Evolutionary conservation across 1,140 invertebrate genomes (phyloP), one percentile per base, ranked within the genome.

Genomic region (Drosophila pectinifera): DNA sequence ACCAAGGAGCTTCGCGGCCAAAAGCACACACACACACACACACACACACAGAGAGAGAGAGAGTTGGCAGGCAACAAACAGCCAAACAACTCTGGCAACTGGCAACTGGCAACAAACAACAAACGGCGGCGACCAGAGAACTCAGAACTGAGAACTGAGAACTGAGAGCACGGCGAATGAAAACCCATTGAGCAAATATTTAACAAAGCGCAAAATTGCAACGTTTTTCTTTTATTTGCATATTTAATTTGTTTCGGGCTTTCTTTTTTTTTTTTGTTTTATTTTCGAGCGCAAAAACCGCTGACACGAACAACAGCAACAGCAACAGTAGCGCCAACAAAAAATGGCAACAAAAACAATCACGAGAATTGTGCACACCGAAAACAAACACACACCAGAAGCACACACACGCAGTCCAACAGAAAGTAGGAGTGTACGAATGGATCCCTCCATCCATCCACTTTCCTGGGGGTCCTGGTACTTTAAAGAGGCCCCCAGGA

Each of bases 221-320:
- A 64, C 68, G 73, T 77, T 85, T 86, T 78, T 85, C 82, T 74
- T 85, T 81, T 85, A 85, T 85, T 85, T 85, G 82, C 81, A 86
- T 85, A 86, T 85, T 85, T 85, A 86, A 85, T 85, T 85, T 85
- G 82, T 85, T 85, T 85, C 85, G 81, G 74, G 81, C 78, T 85
- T 85, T 86, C n/a, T n/a, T n/a, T n/a, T n/a, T n/a, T n/a, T n/a
- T n/a, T n/a, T n/a, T n/a, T n/a, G n/a, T n/a, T 85, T 80, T 69
- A 54, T 54, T 58, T 46, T 56, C 39, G 51, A 78, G 62, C 49
- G 42, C 34, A 72, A 73, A 81, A 81, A 81, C 45, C 75, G 80
- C 80, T 84, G 72, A 79, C 72, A 81, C 73, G 56, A 59, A 43
- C 46, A 73, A 42, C 41, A 59, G 45, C 38, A 74, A 54, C 18